phyloP scores from a whole-genome alignment of 2,888 invertebrate genomes.

The Yponomeuta malinellus region DNA sequence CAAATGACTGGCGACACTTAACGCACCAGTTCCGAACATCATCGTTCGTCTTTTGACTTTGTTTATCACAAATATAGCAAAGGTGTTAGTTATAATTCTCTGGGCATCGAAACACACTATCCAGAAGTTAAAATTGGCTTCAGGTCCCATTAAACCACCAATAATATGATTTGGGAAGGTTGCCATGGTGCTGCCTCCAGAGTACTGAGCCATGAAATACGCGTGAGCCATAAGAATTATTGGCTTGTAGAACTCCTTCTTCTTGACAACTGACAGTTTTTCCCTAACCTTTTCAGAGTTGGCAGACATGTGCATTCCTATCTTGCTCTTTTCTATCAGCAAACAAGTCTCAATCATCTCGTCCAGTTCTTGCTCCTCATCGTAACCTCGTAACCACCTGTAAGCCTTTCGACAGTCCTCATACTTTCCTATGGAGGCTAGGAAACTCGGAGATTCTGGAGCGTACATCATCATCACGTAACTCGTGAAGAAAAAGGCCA shows the following conservation, averaged over 20 bases:
- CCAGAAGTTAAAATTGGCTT: conserved; percentile 76
- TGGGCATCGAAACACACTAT: conserved; percentile 79
- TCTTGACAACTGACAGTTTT: conserved; percentile 31
- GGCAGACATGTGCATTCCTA: conserved; percentile 23
- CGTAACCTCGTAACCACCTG: conserved; percentile 72
- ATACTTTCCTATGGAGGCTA: conserved; percentile 69
- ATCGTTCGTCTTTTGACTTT: conserved; percentile 75
- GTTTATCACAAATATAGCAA: conserved; percentile 76
- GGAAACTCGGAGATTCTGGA: conserved; percentile 80
- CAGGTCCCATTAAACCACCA: conserved; percentile 69
- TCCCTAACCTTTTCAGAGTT: conserved; percentile 20
- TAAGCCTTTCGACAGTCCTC: conserved; percentile 73
- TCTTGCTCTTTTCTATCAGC: conserved; percentile 29
- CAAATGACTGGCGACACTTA: conserved; percentile 73
- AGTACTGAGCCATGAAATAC: conserved; percentile 78
- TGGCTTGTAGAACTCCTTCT: conserved; percentile 72
- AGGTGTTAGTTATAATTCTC: conserved; percentile 73
- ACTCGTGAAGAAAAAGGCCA: conserved; percentile 56
- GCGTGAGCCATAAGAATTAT: conserved; percentile 75
- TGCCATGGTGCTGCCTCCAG: conserved; percentile 80
- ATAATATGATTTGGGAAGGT: conserved; percentile 80
- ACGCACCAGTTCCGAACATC: conserved; percentile 72
- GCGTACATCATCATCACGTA: conserved; percentile 48
- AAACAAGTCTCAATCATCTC: conserved; percentile 45
- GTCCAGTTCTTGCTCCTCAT: conserved; percentile 46